Percentiles rank a stretch among this genome's conserved stretches.
phyloP scores from a whole-genome alignment of 2,113 vertebrate species.

The Sapajus apella region DNA sequence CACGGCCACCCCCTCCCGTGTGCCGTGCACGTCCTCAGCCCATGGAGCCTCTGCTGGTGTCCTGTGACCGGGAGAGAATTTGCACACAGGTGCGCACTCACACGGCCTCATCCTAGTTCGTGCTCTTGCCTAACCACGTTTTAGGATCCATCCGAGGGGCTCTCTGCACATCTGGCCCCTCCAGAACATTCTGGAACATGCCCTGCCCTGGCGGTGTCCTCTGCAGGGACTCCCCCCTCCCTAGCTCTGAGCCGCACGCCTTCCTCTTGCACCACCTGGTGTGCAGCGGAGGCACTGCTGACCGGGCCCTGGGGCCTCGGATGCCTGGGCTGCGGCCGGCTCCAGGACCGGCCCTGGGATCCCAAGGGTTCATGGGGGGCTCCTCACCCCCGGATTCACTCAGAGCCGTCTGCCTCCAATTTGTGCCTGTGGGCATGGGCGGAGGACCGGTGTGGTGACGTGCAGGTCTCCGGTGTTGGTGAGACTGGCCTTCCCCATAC shows the following conservation, averaged over 20 bases:
- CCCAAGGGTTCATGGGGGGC: background rate
- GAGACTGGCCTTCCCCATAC: fast-evolving
- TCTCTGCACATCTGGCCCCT: too few species aligned
- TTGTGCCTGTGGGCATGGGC: too few species aligned
- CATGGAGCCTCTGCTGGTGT: background rate
- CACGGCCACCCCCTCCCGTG: fast-evolving
- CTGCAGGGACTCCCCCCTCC: fast-evolving
- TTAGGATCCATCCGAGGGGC: background rate
- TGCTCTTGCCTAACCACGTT: fast-evolving
- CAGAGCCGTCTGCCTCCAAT: background rate
- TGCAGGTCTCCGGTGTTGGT: fast-evolving
- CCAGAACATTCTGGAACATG: fast-evolving
- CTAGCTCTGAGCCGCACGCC: fast-evolving
- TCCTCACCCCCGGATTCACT: background rate
- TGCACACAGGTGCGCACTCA: fast-evolving
- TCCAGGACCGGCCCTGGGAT: background rate
- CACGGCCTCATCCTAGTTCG: fast-evolving
- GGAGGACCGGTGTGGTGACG: fast-evolving
- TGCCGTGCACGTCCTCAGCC: too few species aligned
- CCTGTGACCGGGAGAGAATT: too few species aligned
- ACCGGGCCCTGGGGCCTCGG: too few species aligned
- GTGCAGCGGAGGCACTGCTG: background rate
- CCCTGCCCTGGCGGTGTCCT: background rate
- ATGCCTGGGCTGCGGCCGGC: background rate
- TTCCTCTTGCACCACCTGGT: background rate